phyloP scores from a whole-genome alignment of 2,888 invertebrate genomes.

The Synergus laeviventris region DNA sequence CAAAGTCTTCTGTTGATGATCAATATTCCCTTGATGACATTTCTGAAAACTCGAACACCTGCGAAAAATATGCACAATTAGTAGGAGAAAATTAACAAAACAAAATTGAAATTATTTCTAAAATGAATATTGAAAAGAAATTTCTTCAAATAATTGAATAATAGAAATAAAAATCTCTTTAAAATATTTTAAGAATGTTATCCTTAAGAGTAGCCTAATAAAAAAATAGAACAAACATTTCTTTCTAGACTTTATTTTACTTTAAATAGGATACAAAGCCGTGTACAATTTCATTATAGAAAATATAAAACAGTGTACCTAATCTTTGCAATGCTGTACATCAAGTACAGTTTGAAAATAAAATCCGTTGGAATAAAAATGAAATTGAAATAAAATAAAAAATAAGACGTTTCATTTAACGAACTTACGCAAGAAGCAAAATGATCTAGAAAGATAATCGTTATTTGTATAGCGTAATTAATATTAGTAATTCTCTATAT shows the following conservation, averaged over 20 bases:
- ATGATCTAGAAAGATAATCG: conserved; percentile 73
- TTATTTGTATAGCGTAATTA: conserved; percentile 65
- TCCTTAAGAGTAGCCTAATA: conserved; percentile 14
- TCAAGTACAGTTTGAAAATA: background rate
- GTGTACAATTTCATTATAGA: conserved; percentile 65
- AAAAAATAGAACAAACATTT: conserved; percentile 54
- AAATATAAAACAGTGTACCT: conserved; percentile 16
- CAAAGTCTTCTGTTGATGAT: background rate
- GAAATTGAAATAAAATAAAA: no score
- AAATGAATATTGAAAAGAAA: background rate
- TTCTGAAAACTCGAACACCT: conserved; percentile 1
- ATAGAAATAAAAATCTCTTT: background rate
- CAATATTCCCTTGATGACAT: background rate
- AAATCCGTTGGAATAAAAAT: background rate
- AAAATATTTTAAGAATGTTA: background rate
- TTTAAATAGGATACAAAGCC: conserved; percentile 74
- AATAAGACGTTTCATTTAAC: background rate
- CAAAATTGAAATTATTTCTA: background rate
- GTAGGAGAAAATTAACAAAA: conserved; percentile 9
- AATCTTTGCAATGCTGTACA: background rate
- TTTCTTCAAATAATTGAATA: background rate
- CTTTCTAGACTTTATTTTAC: conserved; percentile 76
- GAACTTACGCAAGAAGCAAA: conserved; percentile 63
- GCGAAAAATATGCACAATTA: conserved; percentile 27
- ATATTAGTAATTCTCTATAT: conserved; percentile 70